These are phyloP conservation scores for Esperia sulphurella DNA, from an alignment of 2,888 invertebrate genomes.

Conservation along the genomic window DNA sequence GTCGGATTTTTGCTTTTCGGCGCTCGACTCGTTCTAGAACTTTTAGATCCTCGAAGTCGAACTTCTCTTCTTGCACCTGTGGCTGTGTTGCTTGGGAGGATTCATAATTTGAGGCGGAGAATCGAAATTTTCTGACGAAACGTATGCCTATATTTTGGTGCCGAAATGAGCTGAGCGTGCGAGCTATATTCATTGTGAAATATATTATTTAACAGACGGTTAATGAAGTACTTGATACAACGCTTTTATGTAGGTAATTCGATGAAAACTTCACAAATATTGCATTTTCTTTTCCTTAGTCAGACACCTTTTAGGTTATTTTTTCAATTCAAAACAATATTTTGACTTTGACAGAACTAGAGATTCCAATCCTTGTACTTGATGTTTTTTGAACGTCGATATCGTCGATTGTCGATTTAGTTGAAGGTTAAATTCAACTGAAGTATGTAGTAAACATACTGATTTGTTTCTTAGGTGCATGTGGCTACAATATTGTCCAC, in stretches of 20 bases:
- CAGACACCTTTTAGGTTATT: slow-evolving; percentile 14
- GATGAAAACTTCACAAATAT: not conserved
- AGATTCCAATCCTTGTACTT: no score
- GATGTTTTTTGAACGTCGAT: no score
- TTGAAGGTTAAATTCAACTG: no score
- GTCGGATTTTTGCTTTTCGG: slow-evolving; percentile 75
- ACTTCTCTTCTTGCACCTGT: slow-evolving; percentile 62
- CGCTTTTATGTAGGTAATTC: not conserved
- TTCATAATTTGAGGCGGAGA: slow-evolving; percentile 46
- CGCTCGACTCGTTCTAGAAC: slow-evolving; percentile 56
- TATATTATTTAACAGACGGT: not conserved
- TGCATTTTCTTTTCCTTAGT: no score
- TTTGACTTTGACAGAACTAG: slow-evolving; percentile 9
- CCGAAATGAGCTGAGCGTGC: slow-evolving; percentile 42
- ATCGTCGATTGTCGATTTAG: no score
- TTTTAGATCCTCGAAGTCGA: slow-evolving; percentile 65
- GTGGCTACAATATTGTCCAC: no score
- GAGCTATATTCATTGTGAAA: slow-evolving; percentile 59
- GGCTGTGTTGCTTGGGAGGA: slow-evolving; percentile 49
- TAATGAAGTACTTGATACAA: not conserved
- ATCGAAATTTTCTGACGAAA: slow-evolving; percentile 48
- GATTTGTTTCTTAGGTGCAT: no score
- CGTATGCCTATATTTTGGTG: slow-evolving; percentile 42
- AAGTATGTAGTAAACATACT: no score
- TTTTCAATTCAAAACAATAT: no score